phyloP scores from a whole-genome alignment of 2,888 invertebrate genomes.

The Ferrisia virgata region DNA sequence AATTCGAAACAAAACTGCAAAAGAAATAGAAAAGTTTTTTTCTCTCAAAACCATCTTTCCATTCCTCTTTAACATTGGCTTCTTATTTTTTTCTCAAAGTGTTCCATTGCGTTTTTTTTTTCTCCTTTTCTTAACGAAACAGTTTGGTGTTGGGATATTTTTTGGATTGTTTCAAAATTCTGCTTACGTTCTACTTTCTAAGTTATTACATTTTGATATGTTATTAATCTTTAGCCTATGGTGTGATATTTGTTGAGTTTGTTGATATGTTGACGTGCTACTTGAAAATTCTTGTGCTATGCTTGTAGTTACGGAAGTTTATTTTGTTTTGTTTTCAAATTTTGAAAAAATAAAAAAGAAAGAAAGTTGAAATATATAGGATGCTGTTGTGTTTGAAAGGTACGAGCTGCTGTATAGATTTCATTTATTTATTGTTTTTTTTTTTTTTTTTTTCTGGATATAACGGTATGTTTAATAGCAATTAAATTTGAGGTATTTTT shows the following conservation, averaged over 20 bases:
- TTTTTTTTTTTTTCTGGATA: too few relatives aligned
- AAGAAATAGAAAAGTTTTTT: constrained; percentile 30
- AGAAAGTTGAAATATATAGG: background rate
- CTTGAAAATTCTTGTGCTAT: background rate
- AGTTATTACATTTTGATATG: background rate
- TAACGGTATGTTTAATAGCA: too few relatives aligned
- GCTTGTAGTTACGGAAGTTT: background rate
- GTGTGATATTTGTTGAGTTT: background rate
- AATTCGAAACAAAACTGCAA: constrained; percentile 36
- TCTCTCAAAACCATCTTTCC: constrained; percentile 23
- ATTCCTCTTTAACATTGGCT: constrained; percentile 26
- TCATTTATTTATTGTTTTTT: background rate
- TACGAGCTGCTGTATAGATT: background rate
- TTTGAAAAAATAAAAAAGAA: background rate
- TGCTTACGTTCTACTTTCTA: background rate
- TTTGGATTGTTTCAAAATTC: constrained; percentile 25
- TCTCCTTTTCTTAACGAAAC: background rate
- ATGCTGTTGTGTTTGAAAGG: background rate
- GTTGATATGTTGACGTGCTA: background rate
- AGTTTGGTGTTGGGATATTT: background rate
- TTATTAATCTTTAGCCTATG: background rate
- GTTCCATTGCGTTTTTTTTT: background rate
- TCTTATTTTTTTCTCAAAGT: background rate
- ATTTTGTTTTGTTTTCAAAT: background rate
- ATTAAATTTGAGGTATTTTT: too few relatives aligned